Base-by-base conservation (phyloP, 2,113 vertebrate species). In the Triplophysa dalaica region DNA sequence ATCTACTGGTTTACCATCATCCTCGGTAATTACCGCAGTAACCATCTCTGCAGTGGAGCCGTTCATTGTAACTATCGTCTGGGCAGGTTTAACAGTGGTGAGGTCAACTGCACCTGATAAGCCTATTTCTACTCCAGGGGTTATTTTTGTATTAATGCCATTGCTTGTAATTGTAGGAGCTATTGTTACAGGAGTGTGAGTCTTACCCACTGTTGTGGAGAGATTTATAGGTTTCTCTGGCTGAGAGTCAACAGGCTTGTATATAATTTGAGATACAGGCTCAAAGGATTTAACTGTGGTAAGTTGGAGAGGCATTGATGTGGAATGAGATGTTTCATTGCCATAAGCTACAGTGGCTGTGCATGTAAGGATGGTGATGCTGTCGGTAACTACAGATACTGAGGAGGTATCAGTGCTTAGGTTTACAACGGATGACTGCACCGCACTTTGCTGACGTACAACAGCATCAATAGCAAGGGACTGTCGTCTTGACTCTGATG, bases 1-100 rank as follows among this genome's bases (percentile, higher is more conserved):
- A 88, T 99, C 97, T 66, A 99, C 96, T 82, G 97, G 97, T 76
- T 96, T 98, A 82, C 96, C 95, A 81, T 98, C 95, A 41, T 97
- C 96, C 84, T 97, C 97, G 88, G 94, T 94, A 66, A 97, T 22
- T 33, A 95, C 87, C 73, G 96, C 93, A 86, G 96, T 99, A 77
- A 95, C 17, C 22, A 94, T 86, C 52, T 94, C 91, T 67, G 95
- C 91, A 78, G 94, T 85, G 8, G 91, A 84, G 54, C 93, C 91
- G 87, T 97, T 95, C 84, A 98, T 81, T 17, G 95, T 92, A 43
- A 97, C 96, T 52, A 98, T 82, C 8, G 95, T 96, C 84, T 94
- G 94, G 58, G 96, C 94, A 50, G 95, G 92, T 88, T 98, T 99
- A 33, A 94, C 86, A 58, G 96, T 98, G 81, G 95, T 98, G 43